Evolutionary conservation across 2,113 vertebrate genomes (phyloP).

Genomic region (Phylloscopus trochilus): DNA sequence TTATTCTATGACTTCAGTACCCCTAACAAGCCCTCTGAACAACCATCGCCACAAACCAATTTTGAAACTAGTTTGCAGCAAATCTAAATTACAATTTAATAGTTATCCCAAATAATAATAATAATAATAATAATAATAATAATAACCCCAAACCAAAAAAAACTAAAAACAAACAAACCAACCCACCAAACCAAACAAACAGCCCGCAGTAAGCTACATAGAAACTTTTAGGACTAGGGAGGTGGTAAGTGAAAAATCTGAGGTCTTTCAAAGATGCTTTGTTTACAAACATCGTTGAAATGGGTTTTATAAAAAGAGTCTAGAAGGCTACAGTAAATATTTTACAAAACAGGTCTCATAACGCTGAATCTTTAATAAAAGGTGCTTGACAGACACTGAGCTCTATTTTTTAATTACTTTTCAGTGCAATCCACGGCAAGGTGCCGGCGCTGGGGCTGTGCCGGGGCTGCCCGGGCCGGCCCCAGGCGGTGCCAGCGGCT

Average conservation of each 20-base stretch:
- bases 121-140: too few species aligned
- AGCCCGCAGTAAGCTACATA: background rate
- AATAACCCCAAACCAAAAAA: too few species aligned
- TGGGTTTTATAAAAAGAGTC: background rate
- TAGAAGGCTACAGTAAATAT: background rate
- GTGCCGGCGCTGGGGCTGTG: rapidly evolving
- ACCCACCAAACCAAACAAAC: background rate
- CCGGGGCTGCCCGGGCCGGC: rapidly evolving
- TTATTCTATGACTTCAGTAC: background rate
- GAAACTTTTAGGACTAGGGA: background rate
- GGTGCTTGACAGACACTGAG: background rate
- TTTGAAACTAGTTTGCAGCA: background rate
- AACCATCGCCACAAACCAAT: background rate
- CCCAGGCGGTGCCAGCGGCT: too few species aligned
- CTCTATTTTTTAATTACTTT: background rate
- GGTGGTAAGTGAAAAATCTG: background rate
- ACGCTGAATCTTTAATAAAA: background rate
- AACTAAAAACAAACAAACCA: too few species aligned
- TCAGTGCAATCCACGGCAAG: background rate
- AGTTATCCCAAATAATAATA: background rate
- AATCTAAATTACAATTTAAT: background rate
- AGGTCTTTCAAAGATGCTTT: background rate
- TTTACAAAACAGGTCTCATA: background rate
- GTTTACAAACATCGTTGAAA: background rate
- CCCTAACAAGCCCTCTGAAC: background rate